phyloP scores from a whole-genome alignment of 2,888 invertebrate species.

The Leptinotarsa peninsularis region DNA sequence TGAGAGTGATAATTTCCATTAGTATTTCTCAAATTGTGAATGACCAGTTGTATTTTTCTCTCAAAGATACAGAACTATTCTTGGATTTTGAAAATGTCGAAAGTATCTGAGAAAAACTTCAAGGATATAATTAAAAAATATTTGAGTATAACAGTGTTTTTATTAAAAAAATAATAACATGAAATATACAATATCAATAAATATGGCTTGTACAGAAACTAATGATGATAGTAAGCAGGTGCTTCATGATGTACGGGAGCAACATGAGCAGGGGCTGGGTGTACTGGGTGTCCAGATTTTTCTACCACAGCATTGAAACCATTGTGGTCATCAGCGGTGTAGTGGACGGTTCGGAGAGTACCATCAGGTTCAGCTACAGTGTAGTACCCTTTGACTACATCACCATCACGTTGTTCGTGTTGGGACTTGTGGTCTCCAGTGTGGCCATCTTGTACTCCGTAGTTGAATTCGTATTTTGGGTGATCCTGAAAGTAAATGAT shows the following conservation, averaged over 20 bases:
- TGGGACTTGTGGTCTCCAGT: constrained; percentile 70
- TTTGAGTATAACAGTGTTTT: background rate
- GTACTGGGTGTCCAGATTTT: constrained; percentile 47
- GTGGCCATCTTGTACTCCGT: constrained; percentile 70
- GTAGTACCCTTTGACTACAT: constrained; percentile 72
- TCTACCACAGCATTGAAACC: constrained; percentile 70
- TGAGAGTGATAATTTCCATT: too few relatives aligned
- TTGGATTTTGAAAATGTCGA: too few relatives aligned
- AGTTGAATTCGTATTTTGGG: constrained; percentile 65
- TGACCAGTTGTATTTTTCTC: too few relatives aligned
- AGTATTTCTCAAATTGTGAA: too few relatives aligned
- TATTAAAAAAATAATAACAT: background rate
- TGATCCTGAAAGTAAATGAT: constrained; percentile 40
- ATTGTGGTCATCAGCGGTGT: constrained; percentile 71
- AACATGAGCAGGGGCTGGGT: constrained; percentile 40
- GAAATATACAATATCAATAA: background rate
- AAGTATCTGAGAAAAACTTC: too few relatives aligned
- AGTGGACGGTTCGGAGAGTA: constrained; percentile 72
- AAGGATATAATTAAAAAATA: too few relatives aligned
- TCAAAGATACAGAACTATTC: too few relatives aligned
- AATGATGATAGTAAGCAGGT: constrained; percentile 43
- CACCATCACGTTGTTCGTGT: constrained; percentile 69
- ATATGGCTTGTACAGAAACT: background rate
- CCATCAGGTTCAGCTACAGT: constrained; percentile 74
- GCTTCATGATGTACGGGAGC: constrained; percentile 33